Percentiles rank a stretch among this genome's conserved stretches.
These are phyloP conservation scores for Chromobotia macracanthus DNA, from an alignment of 2,797 vertebrate genomes.

Conservation along the genomic window DNA sequence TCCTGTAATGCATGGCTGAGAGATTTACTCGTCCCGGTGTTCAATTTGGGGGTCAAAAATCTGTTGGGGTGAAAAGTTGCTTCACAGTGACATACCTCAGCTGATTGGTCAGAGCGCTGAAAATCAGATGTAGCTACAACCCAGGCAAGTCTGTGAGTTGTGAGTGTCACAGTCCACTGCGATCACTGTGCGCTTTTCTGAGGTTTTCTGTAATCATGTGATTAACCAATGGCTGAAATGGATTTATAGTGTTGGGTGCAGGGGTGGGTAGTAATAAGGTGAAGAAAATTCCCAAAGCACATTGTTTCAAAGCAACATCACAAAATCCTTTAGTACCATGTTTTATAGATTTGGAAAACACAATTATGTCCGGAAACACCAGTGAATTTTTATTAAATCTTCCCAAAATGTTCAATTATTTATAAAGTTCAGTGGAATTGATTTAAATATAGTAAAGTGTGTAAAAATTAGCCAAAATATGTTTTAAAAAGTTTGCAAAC, in stretches of 20 bases:
- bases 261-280: background rate
- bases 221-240: constrained; percentile 37
- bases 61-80: constrained; percentile 57
- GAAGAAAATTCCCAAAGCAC: no score
- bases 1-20: constrained; percentile 68
- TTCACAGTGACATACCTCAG: constrained; percentile 26
- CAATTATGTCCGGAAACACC: no score
- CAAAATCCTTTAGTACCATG: no score
- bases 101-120: background rate
- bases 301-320: no score
- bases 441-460: no score
- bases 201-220: constrained; percentile 48
- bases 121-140: constrained; percentile 17
- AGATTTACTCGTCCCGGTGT: constrained; percentile 73
- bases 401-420: no score
- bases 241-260: constrained; percentile 3
- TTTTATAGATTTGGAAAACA: no score
- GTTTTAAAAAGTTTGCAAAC: no score
- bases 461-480: no score
- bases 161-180: constrained; percentile 7
- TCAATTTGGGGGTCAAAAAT: constrained; percentile 69
- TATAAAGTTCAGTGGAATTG: no score
- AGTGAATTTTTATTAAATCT: no score
- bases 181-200: constrained; percentile 28
- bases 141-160: background rate